These are phyloP conservation scores for Zaprionus inermis DNA, from an alignment of 1,140 invertebrate genomes.

Conservation along the genomic window DNA sequence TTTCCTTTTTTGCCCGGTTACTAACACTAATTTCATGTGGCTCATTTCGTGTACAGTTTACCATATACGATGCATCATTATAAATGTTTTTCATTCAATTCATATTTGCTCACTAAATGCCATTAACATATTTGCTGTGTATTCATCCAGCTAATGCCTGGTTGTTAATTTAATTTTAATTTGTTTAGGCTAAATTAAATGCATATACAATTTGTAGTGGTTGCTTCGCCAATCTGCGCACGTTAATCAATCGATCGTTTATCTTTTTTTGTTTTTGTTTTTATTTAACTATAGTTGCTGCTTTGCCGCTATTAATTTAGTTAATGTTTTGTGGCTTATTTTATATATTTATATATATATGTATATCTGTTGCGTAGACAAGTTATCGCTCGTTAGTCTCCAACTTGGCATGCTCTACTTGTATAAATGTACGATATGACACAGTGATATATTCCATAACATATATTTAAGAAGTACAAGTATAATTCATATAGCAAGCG, in stretches of 20 bases:
- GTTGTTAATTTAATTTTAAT: slow-evolving; percentile 47
- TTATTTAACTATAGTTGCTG: slow-evolving; percentile 73
- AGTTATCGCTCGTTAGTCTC: slow-evolving; percentile 39
- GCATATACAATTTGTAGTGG: slow-evolving; percentile 79
- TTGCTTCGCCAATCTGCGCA: slow-evolving; percentile 58
- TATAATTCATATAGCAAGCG: slow-evolving; percentile 59
- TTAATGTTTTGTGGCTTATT: slow-evolving; percentile 25
- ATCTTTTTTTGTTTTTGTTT: slow-evolving; percentile 28
- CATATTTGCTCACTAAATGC: slow-evolving; percentile 64
- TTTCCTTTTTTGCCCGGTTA: slow-evolving; percentile 52
- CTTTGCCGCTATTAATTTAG: slow-evolving; percentile 72
- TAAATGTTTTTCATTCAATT: slow-evolving; percentile 56
- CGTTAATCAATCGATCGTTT: neutral
- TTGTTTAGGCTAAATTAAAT: slow-evolving; percentile 72
- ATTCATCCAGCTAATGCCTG: slow-evolving; percentile 26
- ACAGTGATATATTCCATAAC: slow-evolving; percentile 80
- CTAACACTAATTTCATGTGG: slow-evolving; percentile 58
- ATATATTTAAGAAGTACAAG: slow-evolving; percentile 72
- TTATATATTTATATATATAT: slow-evolving; percentile 38
- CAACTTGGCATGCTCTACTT: slow-evolving; percentile 58
- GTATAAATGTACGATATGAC: slow-evolving; percentile 83
- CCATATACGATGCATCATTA: neutral
- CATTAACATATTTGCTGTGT: slow-evolving; percentile 53
- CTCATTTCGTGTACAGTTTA: slow-evolving; percentile 27
- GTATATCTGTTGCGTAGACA: slow-evolving; percentile 55